Percentiles rank a stretch among this genome's conserved stretches.
Evolutionary conservation across 1,140 invertebrate species (phyloP).

Genomic region (Tribolium castaneum): DNA sequence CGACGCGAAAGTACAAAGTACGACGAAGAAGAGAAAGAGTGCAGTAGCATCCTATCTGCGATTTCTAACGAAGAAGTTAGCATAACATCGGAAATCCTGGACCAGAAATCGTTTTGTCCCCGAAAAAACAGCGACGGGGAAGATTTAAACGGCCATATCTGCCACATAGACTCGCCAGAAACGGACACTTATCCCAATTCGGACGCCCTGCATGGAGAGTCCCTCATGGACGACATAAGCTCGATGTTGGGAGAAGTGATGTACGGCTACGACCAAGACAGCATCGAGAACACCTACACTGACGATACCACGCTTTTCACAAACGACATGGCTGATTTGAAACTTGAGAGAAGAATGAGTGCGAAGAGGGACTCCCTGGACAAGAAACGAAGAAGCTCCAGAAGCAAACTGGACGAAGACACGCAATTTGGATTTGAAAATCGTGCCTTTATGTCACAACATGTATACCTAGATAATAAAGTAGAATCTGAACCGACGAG

Average conservation of each 20-base stretch:
- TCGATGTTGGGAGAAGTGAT: conserved; percentile 77
- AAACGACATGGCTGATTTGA: conserved; percentile 67
- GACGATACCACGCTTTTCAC: conserved; percentile 75
- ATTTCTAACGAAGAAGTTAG: conserved; percentile 77
- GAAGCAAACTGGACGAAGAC: conserved; percentile 66
- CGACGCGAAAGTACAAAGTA: conserved; percentile 50
- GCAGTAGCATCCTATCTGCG: conserved; percentile 71
- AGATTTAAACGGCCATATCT: conserved; percentile 71
- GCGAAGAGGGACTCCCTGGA: conserved; percentile 61
- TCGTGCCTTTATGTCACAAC: conserved; percentile 68
- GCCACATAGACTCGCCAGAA: conserved; percentile 85
- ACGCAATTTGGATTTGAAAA: conserved; percentile 75
- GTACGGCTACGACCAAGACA: conserved; percentile 72
- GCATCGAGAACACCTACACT: conserved; percentile 70
- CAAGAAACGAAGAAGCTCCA: conserved; percentile 64
- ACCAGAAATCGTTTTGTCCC: conserved; percentile 66
- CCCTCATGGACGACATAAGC: conserved; percentile 80
- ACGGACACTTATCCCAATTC: conserved; percentile 77
- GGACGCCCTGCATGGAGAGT: conserved; percentile 78
- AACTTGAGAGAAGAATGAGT: conserved; percentile 57
- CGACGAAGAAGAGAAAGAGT: conserved; percentile 62
- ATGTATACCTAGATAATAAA: conserved; percentile 68
- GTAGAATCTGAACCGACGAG: conserved; percentile 68
- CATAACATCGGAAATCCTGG: conserved; percentile 73
- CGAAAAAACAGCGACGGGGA: conserved; percentile 64